Evolutionary conservation across 2,888 invertebrate species (phyloP).

Genomic region (Muscina levida): DNA sequence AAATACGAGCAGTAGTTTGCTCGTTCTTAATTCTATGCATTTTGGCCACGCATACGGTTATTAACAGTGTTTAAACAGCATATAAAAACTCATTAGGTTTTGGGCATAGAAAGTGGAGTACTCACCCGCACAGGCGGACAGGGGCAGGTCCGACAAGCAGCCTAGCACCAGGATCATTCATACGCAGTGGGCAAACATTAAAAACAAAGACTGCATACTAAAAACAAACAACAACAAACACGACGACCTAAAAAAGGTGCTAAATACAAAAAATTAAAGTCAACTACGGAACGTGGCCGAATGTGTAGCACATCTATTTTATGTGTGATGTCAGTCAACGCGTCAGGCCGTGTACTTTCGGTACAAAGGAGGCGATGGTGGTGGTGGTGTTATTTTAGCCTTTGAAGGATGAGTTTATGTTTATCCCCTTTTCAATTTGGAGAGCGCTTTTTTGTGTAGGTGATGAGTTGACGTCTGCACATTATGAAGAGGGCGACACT

Average conservation of each 20-base stretch:
- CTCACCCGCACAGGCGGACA: constrained; percentile 12
- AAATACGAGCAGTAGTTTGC: too few species aligned
- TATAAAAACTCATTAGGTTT: constrained; percentile 62
- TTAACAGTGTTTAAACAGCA: constrained; percentile 69
- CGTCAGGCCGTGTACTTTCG: constrained; percentile 8
- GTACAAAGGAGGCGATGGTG: constrained; percentile 8
- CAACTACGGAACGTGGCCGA: constrained; percentile 29
- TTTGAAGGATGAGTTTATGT: constrained; percentile 31
- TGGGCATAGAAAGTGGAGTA: constrained; percentile 49
- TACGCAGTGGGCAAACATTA: constrained; percentile 40
- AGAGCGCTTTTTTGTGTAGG: constrained; percentile 18
- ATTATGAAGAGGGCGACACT: constrained; percentile 12
- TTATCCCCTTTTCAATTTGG: constrained; percentile 11
- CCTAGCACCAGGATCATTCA: constrained; percentile 41
- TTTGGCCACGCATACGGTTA: constrained; percentile 57
- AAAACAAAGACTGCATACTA: constrained; percentile 24
- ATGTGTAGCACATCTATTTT: constrained; percentile 33
- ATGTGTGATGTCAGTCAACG: constrained; percentile 54
- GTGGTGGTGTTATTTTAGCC: background rate
- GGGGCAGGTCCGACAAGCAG: background rate
- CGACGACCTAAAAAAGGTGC: constrained; percentile 51
- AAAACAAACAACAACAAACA: background rate
- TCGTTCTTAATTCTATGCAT: background rate
- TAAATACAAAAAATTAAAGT: constrained; percentile 47
- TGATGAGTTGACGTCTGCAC: constrained; percentile 41